A percentile compares a stretch with the other conserved stretches of the same genome.
phyloP scores from a whole-genome alignment of 2,113 vertebrate species.

The Narcine bancroftii region DNA sequence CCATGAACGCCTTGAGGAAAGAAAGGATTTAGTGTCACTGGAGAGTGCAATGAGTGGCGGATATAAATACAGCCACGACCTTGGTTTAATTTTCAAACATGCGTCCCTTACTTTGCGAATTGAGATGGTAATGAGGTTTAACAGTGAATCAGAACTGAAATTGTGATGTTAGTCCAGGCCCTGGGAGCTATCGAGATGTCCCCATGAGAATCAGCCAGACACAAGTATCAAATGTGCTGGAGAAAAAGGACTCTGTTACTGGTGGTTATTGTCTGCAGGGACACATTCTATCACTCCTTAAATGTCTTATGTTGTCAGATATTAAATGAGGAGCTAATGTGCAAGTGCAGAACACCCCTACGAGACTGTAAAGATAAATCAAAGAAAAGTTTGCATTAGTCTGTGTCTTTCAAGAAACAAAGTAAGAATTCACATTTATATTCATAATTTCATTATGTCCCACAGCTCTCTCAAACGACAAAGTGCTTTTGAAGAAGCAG shows the following conservation, averaged over 20 bases:
- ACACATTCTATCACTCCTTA: background rate
- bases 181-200: background rate
- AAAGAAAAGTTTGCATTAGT: background rate
- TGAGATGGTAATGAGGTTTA: constrained; percentile 16
- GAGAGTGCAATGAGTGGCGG: background rate
- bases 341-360: background rate
- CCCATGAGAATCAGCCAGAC: background rate
- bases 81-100: background rate
- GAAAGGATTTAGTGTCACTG: background rate
- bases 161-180: background rate
- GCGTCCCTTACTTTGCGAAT: background rate
- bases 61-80: background rate
- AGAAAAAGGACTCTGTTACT: background rate
- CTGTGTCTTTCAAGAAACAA: background rate
- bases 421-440: background rate
- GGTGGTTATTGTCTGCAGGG: background rate
- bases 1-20: background rate
- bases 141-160: background rate
- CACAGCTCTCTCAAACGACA: background rate
- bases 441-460: background rate
- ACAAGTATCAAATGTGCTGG: background rate
- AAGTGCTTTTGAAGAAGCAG: background rate
- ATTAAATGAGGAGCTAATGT: background rate
- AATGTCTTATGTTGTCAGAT: background rate
- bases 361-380: background rate